Base-by-base conservation (phyloP, 1,140 invertebrate genomes). In the Saccostrea cuccullata region DNA sequence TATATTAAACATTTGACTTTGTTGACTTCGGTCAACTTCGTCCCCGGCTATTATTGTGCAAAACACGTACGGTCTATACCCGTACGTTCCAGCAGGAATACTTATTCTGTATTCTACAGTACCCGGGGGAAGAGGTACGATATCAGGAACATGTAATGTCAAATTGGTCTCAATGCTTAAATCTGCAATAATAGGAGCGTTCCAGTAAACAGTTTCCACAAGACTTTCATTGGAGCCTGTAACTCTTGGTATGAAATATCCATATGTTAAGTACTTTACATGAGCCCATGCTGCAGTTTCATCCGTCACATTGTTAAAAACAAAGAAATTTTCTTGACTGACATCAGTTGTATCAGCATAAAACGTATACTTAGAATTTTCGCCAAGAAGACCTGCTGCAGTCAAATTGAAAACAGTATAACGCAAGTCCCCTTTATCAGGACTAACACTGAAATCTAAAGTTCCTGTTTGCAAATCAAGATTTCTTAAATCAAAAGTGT, bases 11-110 rank as follows among this genome's bases (percentile, higher is more conserved):
- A 58, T 9, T 36, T 17, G 13, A 26, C 23, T 15, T 23, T 40
- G 55, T 17, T 17, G 36, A 13, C 26, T n/a, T n/a, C 30, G 58
- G 40, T 87, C 82, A 30, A 87, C 82, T 20, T 58, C 55, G 36
- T 87, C 86, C 1, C 86, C 86, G 36, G 58, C n/a, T 5, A 30
- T 30, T 2, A 87, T 20, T 83, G 58, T 64, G 40, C 86, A 87
- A 23, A 47, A 20, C 17, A 87, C 82, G 30, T 60, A 58, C 8
- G 86, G 86, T 55, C 67, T 36, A 26, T 77, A 77, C 3, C 15
- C 70, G 30, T 77, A 36, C 11, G 11, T 2, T 15, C 70, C 70
- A 30, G 26, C 2, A 2, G 70, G 23, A 36, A 77, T 77, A 36
- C 15, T 36, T 13, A 77, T 15, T 30, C 2, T 30, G 26, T 77